These are phyloP conservation scores for Rhadina sibilatrix DNA, from an alignment of 2,113 vertebrate species.

Conservation along the genomic window DNA sequence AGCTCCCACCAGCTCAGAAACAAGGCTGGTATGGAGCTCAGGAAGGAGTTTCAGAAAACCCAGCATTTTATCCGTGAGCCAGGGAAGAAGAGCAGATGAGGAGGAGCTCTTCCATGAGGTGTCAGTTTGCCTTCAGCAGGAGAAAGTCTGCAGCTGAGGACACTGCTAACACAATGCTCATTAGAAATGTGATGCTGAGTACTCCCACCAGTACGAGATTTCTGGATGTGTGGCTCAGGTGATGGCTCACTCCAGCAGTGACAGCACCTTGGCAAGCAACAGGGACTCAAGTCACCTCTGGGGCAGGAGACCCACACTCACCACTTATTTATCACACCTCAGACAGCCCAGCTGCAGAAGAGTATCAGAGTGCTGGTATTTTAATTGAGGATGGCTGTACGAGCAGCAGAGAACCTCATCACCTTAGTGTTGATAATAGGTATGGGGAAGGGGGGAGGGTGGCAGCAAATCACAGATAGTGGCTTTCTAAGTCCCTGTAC, in stretches of 20 bases:
- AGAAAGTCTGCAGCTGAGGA: background rate
- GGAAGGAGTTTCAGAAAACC: background rate
- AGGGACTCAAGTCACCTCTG: background rate
- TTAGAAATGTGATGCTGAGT: background rate
- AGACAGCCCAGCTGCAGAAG: background rate
- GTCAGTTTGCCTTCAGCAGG: background rate
- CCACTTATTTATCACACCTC: background rate
- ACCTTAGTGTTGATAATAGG: background rate
- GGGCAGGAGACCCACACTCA: background rate
- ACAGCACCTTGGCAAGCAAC: background rate
- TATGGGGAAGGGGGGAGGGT: accelerated
- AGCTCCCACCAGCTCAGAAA: background rate
- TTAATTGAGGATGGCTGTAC: background rate
- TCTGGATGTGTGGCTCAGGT: background rate
- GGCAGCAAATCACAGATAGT: background rate
- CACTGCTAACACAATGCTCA: accelerated
- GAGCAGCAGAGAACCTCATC: background rate
- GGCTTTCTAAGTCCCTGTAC: background rate
- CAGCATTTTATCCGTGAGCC: background rate
- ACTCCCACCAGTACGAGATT: background rate
- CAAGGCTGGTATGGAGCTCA: background rate
- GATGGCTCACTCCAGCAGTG: background rate
- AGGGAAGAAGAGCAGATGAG: background rate
- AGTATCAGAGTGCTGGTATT: background rate
- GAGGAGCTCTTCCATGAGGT: background rate